These are phyloP conservation scores for Venustaconcha ellipsiformis DNA, from an alignment of 1,140 invertebrate species.

Conservation along the genomic window DNA sequence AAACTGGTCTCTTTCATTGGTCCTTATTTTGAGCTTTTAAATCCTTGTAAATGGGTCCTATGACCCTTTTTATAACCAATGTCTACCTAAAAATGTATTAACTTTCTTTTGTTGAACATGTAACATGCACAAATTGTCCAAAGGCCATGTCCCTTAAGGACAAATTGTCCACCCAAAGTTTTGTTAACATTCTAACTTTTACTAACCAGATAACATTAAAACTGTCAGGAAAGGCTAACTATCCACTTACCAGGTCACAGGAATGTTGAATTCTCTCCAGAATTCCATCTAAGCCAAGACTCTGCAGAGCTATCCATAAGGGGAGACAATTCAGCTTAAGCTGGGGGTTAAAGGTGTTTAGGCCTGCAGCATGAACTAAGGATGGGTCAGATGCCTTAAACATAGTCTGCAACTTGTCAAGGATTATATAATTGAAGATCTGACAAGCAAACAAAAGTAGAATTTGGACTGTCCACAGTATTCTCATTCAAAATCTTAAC, in stretches of 20 bases:
- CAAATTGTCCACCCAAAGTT: background rate
- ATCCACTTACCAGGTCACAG: slow-evolving; percentile 75
- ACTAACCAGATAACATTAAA: background rate
- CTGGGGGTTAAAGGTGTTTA: slow-evolving; percentile 69
- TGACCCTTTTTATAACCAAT: too few species aligned
- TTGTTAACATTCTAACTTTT: background rate
- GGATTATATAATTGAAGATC: background rate
- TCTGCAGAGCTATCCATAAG: slow-evolving; percentile 84
- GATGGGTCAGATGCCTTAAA: slow-evolving; percentile 68
- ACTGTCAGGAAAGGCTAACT: background rate
- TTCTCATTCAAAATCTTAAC: background rate
- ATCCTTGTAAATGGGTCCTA: too few species aligned
- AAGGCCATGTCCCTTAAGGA: too few species aligned
- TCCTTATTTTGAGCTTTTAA: too few species aligned
- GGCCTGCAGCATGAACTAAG: slow-evolving; percentile 78
- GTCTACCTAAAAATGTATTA: too few species aligned
- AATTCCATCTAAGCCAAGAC: slow-evolving; percentile 81
- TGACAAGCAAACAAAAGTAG: background rate
- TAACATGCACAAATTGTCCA: too few species aligned
- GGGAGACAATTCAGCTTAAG: slow-evolving; percentile 82
- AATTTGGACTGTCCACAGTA: background rate
- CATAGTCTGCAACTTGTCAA: slow-evolving; percentile 66
- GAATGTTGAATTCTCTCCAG: slow-evolving; percentile 79
- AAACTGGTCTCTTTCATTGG: too few species aligned
- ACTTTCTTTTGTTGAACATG: too few species aligned